Evolutionary conservation across 2,888 invertebrate species (phyloP), one percentile per base, ranked within the genome.

Genomic region (Sminthurides aquaticus): DNA sequence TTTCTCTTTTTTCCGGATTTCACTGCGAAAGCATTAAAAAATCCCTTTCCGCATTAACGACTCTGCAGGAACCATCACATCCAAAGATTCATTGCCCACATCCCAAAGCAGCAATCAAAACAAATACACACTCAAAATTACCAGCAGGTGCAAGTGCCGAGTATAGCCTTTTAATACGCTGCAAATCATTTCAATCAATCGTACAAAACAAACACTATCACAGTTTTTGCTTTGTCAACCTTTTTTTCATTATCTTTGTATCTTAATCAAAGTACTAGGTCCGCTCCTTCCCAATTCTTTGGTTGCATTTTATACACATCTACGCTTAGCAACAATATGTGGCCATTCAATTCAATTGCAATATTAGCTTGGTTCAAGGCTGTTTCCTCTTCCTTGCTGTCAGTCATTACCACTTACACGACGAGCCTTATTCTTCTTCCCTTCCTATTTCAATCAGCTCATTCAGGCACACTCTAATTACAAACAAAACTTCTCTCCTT

Each of bases 341-440:
- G 5, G 43, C 15, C 43, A 34, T 34, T 15, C 43, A 34, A 11
- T 34, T 34, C 43, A 5, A 34, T 34, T 34, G 43, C 43, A 34
- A 15, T 34, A 15, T 34, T 5, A 34, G 8, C 15, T 34, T 5
- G 22, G 52, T 57, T 57, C 63, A 63, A 57, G 57, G 63, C 49
- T 49, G 49, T 63, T 57, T 63, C 63, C 62, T 20, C 62, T 62
- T 63, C 63, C 57, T 57, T 57, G 57, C 54, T 54, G 57, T 49
- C 57, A 57, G 43, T 57, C 63, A 57, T 20, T 20, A 20, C 52
- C 52, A 5, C 18, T 20, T 52, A 15, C 15, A 34, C 43, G 8
- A 15, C 43, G 15, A 34, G 43, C 15, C 8, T 34, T 15, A 15
- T 34, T 34, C 43, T 15, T 34, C 43, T 34, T n/a, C n/a, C n/a